Evolutionary conservation across 2,797 vertebrate genomes (phyloP), one percentile per base, ranked within the genome.

Genomic region (Clarias fuscus): DNA sequence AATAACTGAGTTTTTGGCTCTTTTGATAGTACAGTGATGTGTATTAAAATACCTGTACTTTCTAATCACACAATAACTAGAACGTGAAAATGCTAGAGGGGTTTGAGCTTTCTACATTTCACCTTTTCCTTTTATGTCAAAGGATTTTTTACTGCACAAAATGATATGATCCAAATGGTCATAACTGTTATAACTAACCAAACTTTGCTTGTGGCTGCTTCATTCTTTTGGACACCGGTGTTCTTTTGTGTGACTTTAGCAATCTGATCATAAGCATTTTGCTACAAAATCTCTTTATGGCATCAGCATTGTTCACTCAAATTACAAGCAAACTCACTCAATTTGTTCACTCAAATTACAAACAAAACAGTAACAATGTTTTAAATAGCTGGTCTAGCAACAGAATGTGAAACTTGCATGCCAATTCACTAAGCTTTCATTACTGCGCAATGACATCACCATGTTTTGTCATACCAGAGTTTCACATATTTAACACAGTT

Each of bases 381-480:
- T 78, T 40, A 67, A 72, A 61, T 7, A 67, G 33, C 43, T 27
- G n/a, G 6, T 59, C 65, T 71, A 13, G 17, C 48, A 76, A 48
- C 56, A 56, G 37, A 30, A 37, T 48, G n/a, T 40, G 67, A 64
- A 30, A 33, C 33, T 59, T 30, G 30, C 27, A 17, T 37, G 71
- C 30, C 56, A 13, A 58, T 56, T 75, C 72, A 14, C 53, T 48
- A 85, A 48, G 33, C 58, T 80, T 33, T 76, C 64, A 73, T 53
- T 68, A 33, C 64, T 85, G 73, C 53, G 13, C n/a, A 43, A 61
- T 89, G 88, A 86, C 86, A 87, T 88, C 82, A 86, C 22, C 10
- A 30, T 10, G 53, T 86, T 88, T 68, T 87, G 85, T 88, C 83
- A 87, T 68, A 59, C 53, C 80, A 22, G 82, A 86, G 67, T 86